Conservation (phyloP, 2,797 vertebrate species). For the Cephalopachus bancanus region DNA sequence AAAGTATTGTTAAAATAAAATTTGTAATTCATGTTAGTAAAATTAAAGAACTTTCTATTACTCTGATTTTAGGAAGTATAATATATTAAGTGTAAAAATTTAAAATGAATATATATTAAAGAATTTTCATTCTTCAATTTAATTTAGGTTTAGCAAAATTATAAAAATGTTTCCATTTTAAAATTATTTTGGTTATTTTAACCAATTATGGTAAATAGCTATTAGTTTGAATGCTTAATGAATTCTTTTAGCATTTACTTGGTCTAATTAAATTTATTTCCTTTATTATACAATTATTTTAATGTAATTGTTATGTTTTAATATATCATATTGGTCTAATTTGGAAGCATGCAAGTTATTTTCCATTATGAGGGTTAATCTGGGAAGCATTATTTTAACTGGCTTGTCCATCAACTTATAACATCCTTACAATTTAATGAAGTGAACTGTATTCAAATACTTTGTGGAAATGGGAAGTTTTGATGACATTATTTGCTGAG, state of each 20-base stretch:
- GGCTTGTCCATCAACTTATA: neutral
- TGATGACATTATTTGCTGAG: neutral
- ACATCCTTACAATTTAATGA: neutral
- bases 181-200: neutral
- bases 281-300: neutral
- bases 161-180: neutral
- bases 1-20: neutral
- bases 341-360: neutral
- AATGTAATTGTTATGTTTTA: neutral
- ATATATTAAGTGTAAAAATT: neutral
- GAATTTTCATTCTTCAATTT: neutral
- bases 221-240: neutral
- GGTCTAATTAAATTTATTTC: neutral
- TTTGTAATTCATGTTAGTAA: neutral
- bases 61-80: neutral
- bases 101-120: neutral
- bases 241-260: neutral
- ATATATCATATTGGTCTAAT: neutral
- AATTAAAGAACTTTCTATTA: neutral
- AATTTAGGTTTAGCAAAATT: neutral
- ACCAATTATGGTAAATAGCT: too few species aligned
- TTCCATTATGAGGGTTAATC: neutral
- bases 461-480: neutral
- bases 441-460: neutral
- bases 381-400: neutral